A percentile compares a stretch with the other conserved stretches of the same genome.
These are phyloP conservation scores for Bucorvus abyssinicus DNA, from an alignment of 2,797 vertebrate genomes.

Conservation along the genomic window DNA sequence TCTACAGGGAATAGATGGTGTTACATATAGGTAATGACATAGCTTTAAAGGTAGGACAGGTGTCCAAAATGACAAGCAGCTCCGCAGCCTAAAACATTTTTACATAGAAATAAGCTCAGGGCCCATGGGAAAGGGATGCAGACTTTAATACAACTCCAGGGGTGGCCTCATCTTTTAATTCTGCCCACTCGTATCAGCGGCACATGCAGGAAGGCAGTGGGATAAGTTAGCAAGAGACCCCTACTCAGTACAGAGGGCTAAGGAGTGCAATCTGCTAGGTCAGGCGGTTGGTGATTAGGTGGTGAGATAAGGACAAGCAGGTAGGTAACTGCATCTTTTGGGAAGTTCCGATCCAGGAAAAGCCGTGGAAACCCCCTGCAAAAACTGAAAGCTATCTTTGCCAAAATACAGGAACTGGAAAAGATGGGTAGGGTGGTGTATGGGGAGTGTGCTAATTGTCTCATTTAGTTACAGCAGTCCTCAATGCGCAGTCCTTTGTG, in stretches of 20 bases:
- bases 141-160: neutral
- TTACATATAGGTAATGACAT: neutral
- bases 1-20: neutral
- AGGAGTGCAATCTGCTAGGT: neutral
- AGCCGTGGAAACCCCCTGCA: neutral
- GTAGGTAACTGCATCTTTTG: neutral
- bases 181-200: neutral
- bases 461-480: neutral
- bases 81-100: neutral
- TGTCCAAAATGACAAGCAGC: neutral
- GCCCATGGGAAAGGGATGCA: neutral
- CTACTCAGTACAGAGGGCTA: accelerated
- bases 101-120: neutral
- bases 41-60: neutral
- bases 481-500: neutral
- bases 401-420: neutral
- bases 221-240: neutral
- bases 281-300: accelerated
- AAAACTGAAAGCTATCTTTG: neutral
- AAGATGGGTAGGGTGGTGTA: neutral
- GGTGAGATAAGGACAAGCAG: neutral
- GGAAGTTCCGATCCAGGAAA: neutral
- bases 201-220: neutral
- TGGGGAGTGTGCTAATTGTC: neutral
- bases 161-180: neutral